phyloP scores from a whole-genome alignment of 2,888 invertebrate genomes.

The Desoria tigrina region DNA sequence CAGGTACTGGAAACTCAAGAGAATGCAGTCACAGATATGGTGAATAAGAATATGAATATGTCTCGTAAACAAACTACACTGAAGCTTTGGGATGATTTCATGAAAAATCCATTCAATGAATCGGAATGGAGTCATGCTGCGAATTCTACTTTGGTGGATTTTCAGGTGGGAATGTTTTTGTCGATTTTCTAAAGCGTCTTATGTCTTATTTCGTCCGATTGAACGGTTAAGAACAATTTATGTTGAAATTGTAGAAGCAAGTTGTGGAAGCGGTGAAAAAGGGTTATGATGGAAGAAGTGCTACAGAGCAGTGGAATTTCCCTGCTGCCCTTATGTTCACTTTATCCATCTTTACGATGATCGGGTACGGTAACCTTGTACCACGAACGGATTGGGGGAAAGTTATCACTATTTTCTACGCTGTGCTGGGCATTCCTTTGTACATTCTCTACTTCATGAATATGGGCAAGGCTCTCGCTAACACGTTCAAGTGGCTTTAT shows the following conservation, averaged over 20 bases:
- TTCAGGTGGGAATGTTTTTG: slow-evolving; percentile 61
- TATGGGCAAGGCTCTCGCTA: slow-evolving; percentile 83
- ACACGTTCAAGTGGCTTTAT: slow-evolving; percentile 77
- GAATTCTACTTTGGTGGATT: slow-evolving; percentile 65
- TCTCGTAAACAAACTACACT: slow-evolving; percentile 58
- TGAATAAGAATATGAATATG: slow-evolving; percentile 37
- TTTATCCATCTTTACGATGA: slow-evolving; percentile 86
- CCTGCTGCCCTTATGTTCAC: slow-evolving; percentile 87
- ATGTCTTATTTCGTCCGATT: too few species aligned
- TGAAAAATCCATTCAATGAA: slow-evolving; percentile 70
- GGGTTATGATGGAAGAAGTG: slow-evolving; percentile 71
- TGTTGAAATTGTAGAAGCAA: slow-evolving; percentile 57
- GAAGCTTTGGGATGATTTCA: slow-evolving; percentile 66
- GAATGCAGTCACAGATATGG: slow-evolving; percentile 57
- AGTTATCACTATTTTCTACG: slow-evolving; percentile 79
- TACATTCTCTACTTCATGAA: slow-evolving; percentile 85
- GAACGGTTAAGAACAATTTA: too few species aligned
- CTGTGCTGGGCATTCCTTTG: slow-evolving; percentile 82
- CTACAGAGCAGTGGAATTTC: slow-evolving; percentile 76
- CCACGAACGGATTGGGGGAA: slow-evolving; percentile 78
- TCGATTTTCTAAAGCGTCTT: slow-evolving; percentile 1
- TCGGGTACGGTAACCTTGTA: slow-evolving; percentile 84
- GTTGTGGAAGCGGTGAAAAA: slow-evolving; percentile 66
- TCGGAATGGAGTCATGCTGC: slow-evolving; percentile 66
- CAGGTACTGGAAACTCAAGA: slow-evolving; percentile 72